These are phyloP conservation scores for Cricetomys ansorgei DNA, from an alignment of 2,113 vertebrate species.

Conservation along the genomic window DNA sequence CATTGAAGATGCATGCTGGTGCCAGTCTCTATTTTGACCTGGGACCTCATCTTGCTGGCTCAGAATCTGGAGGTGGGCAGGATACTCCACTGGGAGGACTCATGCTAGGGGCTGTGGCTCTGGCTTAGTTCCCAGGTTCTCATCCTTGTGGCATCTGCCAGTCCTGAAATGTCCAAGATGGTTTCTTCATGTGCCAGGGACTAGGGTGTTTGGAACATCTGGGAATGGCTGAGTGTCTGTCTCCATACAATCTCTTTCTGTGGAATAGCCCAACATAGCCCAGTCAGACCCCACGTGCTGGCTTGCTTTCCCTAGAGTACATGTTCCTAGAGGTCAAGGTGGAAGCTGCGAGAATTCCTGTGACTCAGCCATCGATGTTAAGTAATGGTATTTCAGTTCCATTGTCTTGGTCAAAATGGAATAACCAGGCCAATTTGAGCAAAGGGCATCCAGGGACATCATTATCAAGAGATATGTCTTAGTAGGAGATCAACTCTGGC, in stretches of 20 bases:
- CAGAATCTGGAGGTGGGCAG: not conserved
- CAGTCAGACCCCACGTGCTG: not conserved
- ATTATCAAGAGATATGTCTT: not conserved
- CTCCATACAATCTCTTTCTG: not conserved
- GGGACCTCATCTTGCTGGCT: not conserved
- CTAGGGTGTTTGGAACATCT: not conserved
- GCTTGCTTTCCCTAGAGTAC: slow-evolving; percentile 7
- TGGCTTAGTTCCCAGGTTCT: slow-evolving; percentile 33
- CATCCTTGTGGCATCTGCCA: not conserved
- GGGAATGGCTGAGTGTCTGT: not conserved
- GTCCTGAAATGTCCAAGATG: not conserved
- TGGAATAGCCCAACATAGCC: not conserved
- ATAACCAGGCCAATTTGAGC: not conserved
- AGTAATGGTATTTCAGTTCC: slow-evolving; percentile 22
- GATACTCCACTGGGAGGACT: not conserved
- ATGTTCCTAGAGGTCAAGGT: slow-evolving; percentile 45
- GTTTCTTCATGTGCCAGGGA: not conserved
- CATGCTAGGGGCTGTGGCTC: not conserved
- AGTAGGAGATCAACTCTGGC: not conserved
- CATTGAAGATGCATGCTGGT: not conserved
- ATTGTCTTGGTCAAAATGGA: slow-evolving; percentile 6
- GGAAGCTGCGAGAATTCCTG: slow-evolving; percentile 6
- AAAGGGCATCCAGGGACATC: not conserved
- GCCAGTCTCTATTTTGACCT: not conserved
- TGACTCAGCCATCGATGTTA: slow-evolving; percentile 53